These are phyloP conservation scores for Gymnoscelis rufifasciata DNA, from an alignment of 2,888 invertebrate species.

Conservation along the genomic window DNA sequence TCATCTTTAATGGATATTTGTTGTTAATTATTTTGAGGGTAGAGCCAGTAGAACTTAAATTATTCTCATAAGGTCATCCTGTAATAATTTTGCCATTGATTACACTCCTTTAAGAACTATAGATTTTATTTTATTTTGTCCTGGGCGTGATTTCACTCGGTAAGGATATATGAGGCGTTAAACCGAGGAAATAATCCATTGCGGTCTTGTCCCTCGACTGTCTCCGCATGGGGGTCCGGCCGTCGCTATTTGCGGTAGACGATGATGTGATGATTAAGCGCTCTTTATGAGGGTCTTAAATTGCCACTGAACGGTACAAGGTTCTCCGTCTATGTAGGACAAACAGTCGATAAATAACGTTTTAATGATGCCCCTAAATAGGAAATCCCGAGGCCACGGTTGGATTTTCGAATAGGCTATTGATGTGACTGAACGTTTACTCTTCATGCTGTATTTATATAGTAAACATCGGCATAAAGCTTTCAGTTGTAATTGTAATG, in stretches of 20 bases:
- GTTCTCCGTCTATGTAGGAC: conserved; percentile 23
- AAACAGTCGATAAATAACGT: conserved; percentile 24
- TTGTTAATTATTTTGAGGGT: too few species aligned
- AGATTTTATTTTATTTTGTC: conserved; percentile 15
- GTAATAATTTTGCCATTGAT: too few species aligned
- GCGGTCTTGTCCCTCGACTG: conserved; percentile 47
- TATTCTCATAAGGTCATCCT: too few species aligned
- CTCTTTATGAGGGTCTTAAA: conserved; percentile 48
- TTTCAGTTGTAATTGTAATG: too few species aligned
- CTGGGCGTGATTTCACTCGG: too few species aligned
- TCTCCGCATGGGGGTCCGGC: conserved; percentile 54
- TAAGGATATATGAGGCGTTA: conserved; percentile 58
- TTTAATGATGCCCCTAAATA: conserved; percentile 17
- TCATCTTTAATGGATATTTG: too few species aligned
- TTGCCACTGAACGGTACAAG: conserved; percentile 32
- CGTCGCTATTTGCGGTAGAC: conserved; percentile 49
- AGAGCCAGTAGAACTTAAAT: too few species aligned
- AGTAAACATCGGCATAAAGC: too few species aligned
- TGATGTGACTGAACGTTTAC: neutral
- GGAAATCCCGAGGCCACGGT: conserved; percentile 14
- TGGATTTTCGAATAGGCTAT: conserved; percentile 22
- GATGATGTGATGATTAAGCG: conserved; percentile 59
- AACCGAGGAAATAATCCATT: conserved; percentile 70
- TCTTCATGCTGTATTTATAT: neutral
- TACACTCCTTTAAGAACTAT: neutral